A percentile compares a stretch with the other conserved stretches of the same genome.
Evolutionary conservation across 2,797 vertebrate genomes (phyloP).

Genomic region (Cygnus olor): DNA sequence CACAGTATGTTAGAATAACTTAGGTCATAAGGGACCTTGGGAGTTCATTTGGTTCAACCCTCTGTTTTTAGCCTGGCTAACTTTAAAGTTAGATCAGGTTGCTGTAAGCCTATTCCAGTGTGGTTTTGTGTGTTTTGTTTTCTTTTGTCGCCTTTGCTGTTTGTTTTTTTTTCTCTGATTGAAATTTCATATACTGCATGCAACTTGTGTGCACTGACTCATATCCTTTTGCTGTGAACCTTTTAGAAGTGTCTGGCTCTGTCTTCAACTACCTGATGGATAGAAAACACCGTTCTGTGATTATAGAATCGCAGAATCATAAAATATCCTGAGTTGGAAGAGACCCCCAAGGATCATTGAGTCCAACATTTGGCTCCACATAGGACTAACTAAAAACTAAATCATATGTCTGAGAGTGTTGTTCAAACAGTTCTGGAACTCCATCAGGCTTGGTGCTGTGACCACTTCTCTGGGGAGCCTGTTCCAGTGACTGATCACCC

Average conservation of each 20-base stretch:
- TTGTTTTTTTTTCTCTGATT: not conserved
- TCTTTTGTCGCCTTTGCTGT: not conserved
- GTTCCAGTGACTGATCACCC: too few species aligned
- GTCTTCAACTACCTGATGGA: not conserved
- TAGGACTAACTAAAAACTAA: too few species aligned
- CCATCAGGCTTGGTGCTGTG: too few species aligned
- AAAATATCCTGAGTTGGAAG: too few species aligned
- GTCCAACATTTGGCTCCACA: too few species aligned
- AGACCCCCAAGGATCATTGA: too few species aligned
- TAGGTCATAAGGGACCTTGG: not conserved
- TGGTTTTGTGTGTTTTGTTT: not conserved
- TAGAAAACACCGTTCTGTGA: too few species aligned
- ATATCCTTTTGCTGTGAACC: not conserved
- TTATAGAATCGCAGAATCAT: not conserved
- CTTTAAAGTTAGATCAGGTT: not conserved
- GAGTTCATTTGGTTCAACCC: not conserved
- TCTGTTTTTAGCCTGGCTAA: not conserved
- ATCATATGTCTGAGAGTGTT: too few species aligned
- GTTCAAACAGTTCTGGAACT: too few species aligned
- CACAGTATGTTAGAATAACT: not conserved
- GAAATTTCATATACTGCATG: not conserved
- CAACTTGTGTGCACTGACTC: not conserved
- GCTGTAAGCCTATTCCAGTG: not conserved
- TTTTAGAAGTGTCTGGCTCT: not conserved
- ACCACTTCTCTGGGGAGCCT: too few species aligned